A percentile compares a stretch with the other conserved stretches of the same genome.
phyloP scores from a whole-genome alignment of 2,113 vertebrate species.

The Pogonocichla stellata region DNA sequence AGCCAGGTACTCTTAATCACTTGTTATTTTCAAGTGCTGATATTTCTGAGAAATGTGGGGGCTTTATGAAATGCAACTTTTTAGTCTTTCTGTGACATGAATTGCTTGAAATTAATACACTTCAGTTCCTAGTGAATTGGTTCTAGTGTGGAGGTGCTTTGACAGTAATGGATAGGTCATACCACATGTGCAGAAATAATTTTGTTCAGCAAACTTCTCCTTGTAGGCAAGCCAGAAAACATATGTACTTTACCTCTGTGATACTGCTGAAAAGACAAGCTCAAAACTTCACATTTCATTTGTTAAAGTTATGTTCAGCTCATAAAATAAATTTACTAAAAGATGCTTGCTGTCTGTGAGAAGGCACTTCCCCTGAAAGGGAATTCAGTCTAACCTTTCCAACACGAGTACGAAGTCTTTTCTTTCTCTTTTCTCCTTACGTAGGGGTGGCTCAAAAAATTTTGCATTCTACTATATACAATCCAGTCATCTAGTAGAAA shows the following conservation, averaged over 20 bases:
- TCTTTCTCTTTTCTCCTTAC: not conserved
- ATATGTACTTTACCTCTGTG: not conserved
- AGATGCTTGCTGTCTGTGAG: not conserved
- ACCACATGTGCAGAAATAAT: constrained; percentile 25
- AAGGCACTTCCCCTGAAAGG: not conserved
- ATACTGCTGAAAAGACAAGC: not conserved
- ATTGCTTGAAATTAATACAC: not conserved
- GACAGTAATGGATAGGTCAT: not conserved
- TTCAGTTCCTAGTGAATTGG: not conserved
- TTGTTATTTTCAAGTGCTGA: not conserved
- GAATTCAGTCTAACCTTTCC: not conserved
- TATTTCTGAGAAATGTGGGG: not conserved
- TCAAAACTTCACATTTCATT: not conserved
- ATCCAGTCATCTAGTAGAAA: not conserved
- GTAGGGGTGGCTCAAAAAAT: not conserved
- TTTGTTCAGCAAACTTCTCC: not conserved
- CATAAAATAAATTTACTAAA: not conserved
- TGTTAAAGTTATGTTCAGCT: not conserved
- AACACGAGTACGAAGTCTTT: not conserved
- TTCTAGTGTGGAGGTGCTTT: not conserved
- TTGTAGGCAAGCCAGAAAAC: not conserved
- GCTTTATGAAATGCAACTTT: not conserved
- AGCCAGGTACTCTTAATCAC: constrained; percentile 77
- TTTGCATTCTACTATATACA: not conserved
- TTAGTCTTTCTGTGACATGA: not conserved